A percentile compares a stretch with the other conserved stretches of the same genome.
phyloP scores from a whole-genome alignment of 1,140 invertebrate species.

The Charaxes varanes region DNA sequence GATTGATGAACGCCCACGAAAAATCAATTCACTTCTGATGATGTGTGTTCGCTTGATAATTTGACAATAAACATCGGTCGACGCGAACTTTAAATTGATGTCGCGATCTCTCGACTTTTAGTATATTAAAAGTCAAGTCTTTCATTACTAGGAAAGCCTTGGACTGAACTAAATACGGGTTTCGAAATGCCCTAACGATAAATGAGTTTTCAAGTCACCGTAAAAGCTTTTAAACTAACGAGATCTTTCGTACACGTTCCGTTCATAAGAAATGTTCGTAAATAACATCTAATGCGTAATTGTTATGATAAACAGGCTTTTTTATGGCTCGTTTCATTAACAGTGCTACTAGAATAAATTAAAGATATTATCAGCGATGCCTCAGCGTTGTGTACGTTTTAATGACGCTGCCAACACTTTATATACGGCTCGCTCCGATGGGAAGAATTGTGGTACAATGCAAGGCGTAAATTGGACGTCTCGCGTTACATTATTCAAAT shows the following conservation, averaged over 20 bases:
- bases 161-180: conserved; percentile 16
- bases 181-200: conserved; percentile 15
- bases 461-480: conserved; percentile 24
- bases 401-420: conserved; percentile 4
- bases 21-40: conserved; percentile 60
- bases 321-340: conserved; percentile 2
- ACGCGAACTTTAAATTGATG: conserved; percentile 31
- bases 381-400: background rate
- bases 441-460: conserved; percentile 4
- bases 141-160: conserved; percentile 21
- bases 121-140: conserved; percentile 24
- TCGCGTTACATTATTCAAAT: conserved; percentile 30
- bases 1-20: conserved; percentile 61
- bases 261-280: background rate
- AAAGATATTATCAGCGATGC: conserved; percentile 4
- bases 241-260: conserved; percentile 1
- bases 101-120: conserved; percentile 16
- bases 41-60: conserved; percentile 60
- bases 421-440: background rate
- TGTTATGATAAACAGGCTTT: conserved; percentile 1
- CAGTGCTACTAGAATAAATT: conserved; percentile 4
- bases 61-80: conserved; percentile 56
- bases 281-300: background rate
- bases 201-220: conserved; percentile 19
- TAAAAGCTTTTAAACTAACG: conserved; percentile 22